phyloP scores from a whole-genome alignment of 2,113 vertebrate species.

The Mionectes macconnelli region DNA sequence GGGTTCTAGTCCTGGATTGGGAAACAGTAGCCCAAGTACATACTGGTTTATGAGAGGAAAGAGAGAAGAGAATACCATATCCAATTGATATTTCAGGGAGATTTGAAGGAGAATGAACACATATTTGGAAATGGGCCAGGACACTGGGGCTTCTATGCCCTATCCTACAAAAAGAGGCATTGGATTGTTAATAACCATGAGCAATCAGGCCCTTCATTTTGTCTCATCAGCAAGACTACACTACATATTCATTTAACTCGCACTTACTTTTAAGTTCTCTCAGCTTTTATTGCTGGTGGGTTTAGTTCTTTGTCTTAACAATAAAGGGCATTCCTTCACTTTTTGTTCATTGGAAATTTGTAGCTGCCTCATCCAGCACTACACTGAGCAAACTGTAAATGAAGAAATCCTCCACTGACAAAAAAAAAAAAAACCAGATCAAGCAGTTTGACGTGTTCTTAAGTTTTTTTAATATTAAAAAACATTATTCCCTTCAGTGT shows the following conservation, averaged over 20 bases:
- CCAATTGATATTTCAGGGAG: conserved; percentile 22
- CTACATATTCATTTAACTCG: not conserved
- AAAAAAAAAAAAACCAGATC: not conserved
- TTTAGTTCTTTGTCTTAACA: not conserved
- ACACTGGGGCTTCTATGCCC: not conserved
- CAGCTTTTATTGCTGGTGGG: not conserved
- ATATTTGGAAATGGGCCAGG: conserved; percentile 21
- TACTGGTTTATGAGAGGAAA: not conserved
- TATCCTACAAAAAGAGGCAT: conserved; percentile 3
- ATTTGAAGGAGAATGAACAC: conserved; percentile 19
- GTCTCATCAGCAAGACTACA: not conserved
- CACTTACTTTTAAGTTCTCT: not conserved
- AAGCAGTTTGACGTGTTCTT: not conserved
- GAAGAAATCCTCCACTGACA: not conserved
- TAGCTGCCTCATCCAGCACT: not conserved
- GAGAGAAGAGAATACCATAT: conserved; percentile 9
- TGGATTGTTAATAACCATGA: conserved; percentile 32
- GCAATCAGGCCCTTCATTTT: not conserved
- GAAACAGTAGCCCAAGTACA: not conserved
- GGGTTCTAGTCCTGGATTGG: not conserved
- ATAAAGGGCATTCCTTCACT: not conserved
- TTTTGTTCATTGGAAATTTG: not conserved
- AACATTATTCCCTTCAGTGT: not conserved
- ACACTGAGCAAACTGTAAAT: not conserved
- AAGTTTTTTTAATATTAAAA: not conserved